Evolutionary conservation across 2,113 vertebrate genomes (phyloP), one percentile per base, ranked within the genome.

Genomic region (Lasiurus borealis): DNA sequence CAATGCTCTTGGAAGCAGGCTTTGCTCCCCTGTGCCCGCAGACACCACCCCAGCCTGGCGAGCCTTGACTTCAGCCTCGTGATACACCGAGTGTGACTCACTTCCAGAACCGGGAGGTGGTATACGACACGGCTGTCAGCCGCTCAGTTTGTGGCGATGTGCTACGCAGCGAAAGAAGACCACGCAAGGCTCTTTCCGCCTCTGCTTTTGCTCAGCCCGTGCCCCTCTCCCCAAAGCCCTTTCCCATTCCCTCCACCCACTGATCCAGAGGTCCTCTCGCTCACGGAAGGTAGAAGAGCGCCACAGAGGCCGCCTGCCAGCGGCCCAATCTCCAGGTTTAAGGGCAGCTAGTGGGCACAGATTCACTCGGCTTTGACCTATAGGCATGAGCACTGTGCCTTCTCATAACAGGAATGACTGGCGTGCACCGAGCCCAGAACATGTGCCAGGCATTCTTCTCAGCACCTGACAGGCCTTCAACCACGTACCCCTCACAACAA

Each of bases 81-180:
- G 31, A 15, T 8, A 64, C 2, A 7, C n/a, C 0, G 2, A 19
- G n/a, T 29, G 12, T 8, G 44, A 44, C 29, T 34, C 21, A 52
- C 66, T 36, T 73, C 27, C 2, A 48, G n/a, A 36, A n/a, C 75
- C 0, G 12, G 12, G 90, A 68, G 46, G 10, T 8, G 16, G 16
- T 5, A 27, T 40, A 18, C 2, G 83, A 5, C 2, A 4, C 4
- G 6, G 15, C 23, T 31, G 16, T 15, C 66, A 66, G 73, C 21
- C 1, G 0, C 52, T 48, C 7, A 15, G n/a, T 78, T 18, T 36
- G 29, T 1, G 15, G 50, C 6, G 1, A 9, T 29, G 18, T 25
- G 73, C 40, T 21, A 16, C 0, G 5, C 6, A 27, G 36, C 8
- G 9, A 19, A 6, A 31, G 72, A 59, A 71, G 44, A 66, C 91